phyloP scores from a whole-genome alignment of 2,888 invertebrate species.

The Diabrotica balteata region DNA sequence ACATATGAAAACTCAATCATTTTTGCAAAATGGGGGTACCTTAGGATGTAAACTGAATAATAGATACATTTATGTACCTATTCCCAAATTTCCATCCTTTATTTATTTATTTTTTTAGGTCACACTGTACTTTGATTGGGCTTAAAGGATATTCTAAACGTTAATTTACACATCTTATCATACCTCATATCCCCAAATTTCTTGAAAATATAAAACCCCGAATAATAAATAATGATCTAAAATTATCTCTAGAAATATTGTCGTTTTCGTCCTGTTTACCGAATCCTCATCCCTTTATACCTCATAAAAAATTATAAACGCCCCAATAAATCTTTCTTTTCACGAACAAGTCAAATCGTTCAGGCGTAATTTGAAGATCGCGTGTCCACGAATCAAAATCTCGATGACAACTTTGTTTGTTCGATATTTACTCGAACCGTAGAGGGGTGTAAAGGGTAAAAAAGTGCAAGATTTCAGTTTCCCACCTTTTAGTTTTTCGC shows the following conservation, averaged over 20 bases:
- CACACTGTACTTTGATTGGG: too few relatives aligned
- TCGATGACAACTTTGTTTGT: slow-evolving; percentile 46
- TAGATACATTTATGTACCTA: too few relatives aligned
- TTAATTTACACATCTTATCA: too few relatives aligned
- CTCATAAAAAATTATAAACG: slow-evolving; percentile 33
- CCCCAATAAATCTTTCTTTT: slow-evolving; percentile 34
- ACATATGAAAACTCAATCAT: too few relatives aligned
- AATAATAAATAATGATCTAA: slow-evolving; percentile 7
- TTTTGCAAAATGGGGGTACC: too few relatives aligned
- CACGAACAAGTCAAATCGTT: slow-evolving; percentile 33
- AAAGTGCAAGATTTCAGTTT: slow-evolving; percentile 34
- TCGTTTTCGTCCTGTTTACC: slow-evolving; percentile 20
- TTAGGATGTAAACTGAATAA: too few relatives aligned
- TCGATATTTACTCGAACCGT: slow-evolving; percentile 37
- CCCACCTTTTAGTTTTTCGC: slow-evolving; percentile 9
- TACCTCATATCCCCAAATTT: too few relatives aligned
- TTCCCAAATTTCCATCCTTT: too few relatives aligned
- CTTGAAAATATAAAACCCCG: background rate
- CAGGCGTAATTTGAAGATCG: slow-evolving; percentile 38
- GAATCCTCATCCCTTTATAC: slow-evolving; percentile 28
- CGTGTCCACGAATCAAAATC: slow-evolving; percentile 40
- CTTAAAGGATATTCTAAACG: too few relatives aligned
- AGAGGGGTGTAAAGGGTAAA: slow-evolving; percentile 15
- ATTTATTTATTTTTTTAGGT: too few relatives aligned
- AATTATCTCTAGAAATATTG: slow-evolving; percentile 16